Evolutionary conservation across 1,140 invertebrate species (phyloP), one percentile per base, ranked within the genome.

Genomic region (Delia radicum): DNA sequence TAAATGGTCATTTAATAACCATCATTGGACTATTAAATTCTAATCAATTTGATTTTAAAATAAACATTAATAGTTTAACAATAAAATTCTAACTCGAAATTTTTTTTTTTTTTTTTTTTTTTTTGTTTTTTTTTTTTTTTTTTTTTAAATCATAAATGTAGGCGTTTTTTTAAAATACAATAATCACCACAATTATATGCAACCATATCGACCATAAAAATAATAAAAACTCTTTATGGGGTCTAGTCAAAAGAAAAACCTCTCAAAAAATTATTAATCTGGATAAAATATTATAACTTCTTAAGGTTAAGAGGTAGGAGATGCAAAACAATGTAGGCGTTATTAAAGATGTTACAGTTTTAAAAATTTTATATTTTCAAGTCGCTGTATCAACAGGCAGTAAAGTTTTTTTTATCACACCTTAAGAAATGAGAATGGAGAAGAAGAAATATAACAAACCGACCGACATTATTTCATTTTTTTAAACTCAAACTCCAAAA

Each of bases 391-490:
- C 21, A 55, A 55, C 48, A 55, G 48, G n/a, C 48, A n/a, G 24
- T 55, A 55, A 55, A 55, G 48, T 55, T 55, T n/a, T n/a, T n/a
- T n/a, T n/a, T 55, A 55, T 55, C 48, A 55, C 48, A 55, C 48
- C 48, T 55, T 55, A 55, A 55, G 15, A 55, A 55, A 55, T 18
- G 10, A 55, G 48, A 18, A 8, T 55, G n/a, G 2, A 4, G 8
- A 55, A 21, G n/a, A 4, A 55, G 18, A 55, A 21, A 55, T 21
- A 24, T 24, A 37, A 1, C 8, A 37, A 37, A 24, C n/a, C 48
- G 21, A 37, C 33, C 33, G 8, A n/a, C n/a, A 55, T 18, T 7
- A 55, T 10, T 33, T 42, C 37, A 42, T 7, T 33, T 33, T 33
- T 33, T 10, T 33, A 33, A 13, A 15, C n/a, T 42, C 12, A 42